Evolutionary conservation across 2,888 invertebrate genomes (phyloP), one percentile per base, ranked within the genome.

Genomic region (Drosophila mimica): DNA sequence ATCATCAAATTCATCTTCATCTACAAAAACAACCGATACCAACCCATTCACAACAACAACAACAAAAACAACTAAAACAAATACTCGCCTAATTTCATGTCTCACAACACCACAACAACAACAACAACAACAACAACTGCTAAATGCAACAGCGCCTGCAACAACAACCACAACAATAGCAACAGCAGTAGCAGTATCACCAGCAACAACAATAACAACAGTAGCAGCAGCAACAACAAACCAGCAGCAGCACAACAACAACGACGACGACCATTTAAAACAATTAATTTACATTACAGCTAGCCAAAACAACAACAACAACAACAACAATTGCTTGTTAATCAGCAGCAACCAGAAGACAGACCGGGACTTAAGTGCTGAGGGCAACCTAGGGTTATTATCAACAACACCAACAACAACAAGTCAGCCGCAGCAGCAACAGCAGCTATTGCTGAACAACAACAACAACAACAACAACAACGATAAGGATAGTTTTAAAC

Each of bases 261-360:
- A 60, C 67, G 64, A 30, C 62, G 68, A 36, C 76, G 74, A 59
- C 60, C 60, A 60, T 81, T 80, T 89, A 48, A 68, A 70, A 67
- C 83, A 82, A 81, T 80, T 76, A 80, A 79, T 89, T 78, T 89
- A 88, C 83, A 82, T 83, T 83, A 76, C 85, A 86, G 89, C 80
- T 67, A 72, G 78, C 56, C 56, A 38, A 56, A 56, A 8, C 30
- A 49, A 15, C 65, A 67, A 33, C 63, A 78, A 53, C 65, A 69
- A 57, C 57, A 70, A 33, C 73, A 68, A 33, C 60, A 68, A 31
- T 70, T 63, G 36, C 25, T 17, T 36, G 53, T 79, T 57, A 30
- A 38, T 30, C 20, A 20, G 33, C n/a, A 57, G 38, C 79, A 88
- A 75, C 76, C 79, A 80, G 46, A 20, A 46, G 46, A 25, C 20